Conservation (phyloP, 2,797 vertebrate genomes). For the Rousettus madagascariensis region DNA sequence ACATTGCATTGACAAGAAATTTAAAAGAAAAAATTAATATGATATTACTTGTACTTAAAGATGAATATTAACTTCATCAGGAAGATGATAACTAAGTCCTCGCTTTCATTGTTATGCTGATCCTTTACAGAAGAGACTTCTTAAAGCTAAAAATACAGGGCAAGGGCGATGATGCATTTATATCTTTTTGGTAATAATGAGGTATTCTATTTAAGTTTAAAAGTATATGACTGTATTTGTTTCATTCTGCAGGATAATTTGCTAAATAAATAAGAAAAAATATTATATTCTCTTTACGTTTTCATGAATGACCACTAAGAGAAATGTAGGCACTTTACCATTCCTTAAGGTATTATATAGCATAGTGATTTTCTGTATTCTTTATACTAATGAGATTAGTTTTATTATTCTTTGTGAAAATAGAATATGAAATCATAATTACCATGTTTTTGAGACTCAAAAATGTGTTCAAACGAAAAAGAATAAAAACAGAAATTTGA, state of each 20-base stretch:
- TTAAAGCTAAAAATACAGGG: background rate
- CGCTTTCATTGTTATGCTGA: background rate
- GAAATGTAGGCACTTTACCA: background rate
- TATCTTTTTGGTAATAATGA: background rate
- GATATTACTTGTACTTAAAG: background rate
- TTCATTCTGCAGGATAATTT: background rate
- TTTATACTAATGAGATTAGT: slow-evolving; percentile 1
- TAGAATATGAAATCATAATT: slow-evolving; percentile 50
- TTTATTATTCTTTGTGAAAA: slow-evolving; percentile 38
- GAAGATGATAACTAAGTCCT: background rate
- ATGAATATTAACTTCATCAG: background rate
- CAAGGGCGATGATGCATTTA: background rate
- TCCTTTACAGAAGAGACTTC: background rate
- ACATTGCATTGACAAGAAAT: background rate
- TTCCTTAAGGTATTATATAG: background rate
- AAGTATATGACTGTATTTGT: slow-evolving; percentile 38
- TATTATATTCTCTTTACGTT: slow-evolving; percentile 12
- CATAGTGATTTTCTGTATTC: slow-evolving; percentile 31
- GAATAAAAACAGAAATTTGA: slow-evolving; percentile 58
- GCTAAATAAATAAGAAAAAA: background rate
- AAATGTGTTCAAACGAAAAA: slow-evolving; percentile 70
- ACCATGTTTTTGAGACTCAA: slow-evolving; percentile 50
- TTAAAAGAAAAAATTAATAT: slow-evolving; percentile 21
- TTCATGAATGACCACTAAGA: slow-evolving; percentile 28
- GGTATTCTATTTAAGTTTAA: slow-evolving; percentile 52